These are phyloP conservation scores for Pollenia angustigena DNA, from an alignment of 2,888 invertebrate genomes.

Conservation along the genomic window DNA sequence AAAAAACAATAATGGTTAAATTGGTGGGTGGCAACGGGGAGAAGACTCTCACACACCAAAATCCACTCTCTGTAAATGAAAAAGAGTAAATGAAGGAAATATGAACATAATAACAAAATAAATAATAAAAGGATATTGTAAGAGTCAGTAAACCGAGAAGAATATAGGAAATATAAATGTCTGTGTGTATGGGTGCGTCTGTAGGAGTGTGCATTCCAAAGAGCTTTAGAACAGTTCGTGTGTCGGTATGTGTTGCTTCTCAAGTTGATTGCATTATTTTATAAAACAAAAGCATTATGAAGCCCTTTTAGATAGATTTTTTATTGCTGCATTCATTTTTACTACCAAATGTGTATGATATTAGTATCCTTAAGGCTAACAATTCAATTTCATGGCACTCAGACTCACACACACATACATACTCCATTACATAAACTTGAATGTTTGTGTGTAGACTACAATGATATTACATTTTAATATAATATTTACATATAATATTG, in stretches of 20 bases:
- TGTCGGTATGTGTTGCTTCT: conserved; percentile 45
- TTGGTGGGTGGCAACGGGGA: conserved; percentile 45
- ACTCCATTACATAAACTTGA: conserved; percentile 22
- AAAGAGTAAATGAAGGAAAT: conserved; percentile 57
- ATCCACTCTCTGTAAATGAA: background rate
- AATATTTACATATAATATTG: conserved; percentile 52
- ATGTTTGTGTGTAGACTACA: conserved; percentile 1
- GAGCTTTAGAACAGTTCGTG: background rate
- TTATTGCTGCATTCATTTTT: conserved; percentile 52
- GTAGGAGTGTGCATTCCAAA: background rate
- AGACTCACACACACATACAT: conserved; percentile 70
- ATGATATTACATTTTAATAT: conserved; percentile 36
- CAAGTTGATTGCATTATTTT: conserved; percentile 72
- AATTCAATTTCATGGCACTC: conserved; percentile 70
- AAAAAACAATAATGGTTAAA: conserved; percentile 69
- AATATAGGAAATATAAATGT: background rate
- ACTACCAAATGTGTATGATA: conserved; percentile 47
- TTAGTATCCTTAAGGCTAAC: conserved; percentile 71
- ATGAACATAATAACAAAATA: conserved; percentile 56
- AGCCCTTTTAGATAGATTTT: conserved; percentile 64
- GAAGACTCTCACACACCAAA: background rate
- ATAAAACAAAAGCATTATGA: conserved; percentile 69
- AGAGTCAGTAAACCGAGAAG: conserved; percentile 41
- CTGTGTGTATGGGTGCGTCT: background rate
- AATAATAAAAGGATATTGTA: conserved; percentile 54